These are phyloP conservation scores for Penaeus vannamei DNA, from an alignment of 1,140 invertebrate species.

Conservation along the genomic window DNA sequence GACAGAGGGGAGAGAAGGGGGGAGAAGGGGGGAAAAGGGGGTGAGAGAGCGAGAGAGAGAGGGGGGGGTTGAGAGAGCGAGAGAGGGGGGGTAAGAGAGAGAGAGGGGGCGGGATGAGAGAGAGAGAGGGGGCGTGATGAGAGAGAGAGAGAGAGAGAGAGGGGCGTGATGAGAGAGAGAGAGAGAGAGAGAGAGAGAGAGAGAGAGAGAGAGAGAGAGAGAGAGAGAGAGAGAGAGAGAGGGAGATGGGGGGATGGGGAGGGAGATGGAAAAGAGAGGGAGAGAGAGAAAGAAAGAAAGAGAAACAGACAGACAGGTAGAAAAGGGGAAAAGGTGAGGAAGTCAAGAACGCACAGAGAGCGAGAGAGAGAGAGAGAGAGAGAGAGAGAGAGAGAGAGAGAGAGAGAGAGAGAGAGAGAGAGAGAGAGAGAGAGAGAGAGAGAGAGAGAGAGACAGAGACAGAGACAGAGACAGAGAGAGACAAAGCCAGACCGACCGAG, in stretches of 20 bases:
- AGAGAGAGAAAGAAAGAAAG: neutral
- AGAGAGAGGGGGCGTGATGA: neutral
- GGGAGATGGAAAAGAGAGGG: neutral
- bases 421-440: conserved; percentile 14
- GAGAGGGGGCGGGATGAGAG: neutral
- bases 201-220: neutral
- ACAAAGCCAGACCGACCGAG: conserved; percentile 1
- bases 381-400: conserved; percentile 25
- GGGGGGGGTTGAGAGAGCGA: neutral
- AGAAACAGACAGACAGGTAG: neutral
- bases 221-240: neutral
- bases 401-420: neutral
- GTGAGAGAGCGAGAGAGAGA: neutral
- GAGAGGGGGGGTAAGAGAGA: neutral
- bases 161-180: neutral
- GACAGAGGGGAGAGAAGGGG: neutral
- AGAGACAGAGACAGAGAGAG: neutral
- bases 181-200: neutral
- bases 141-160: neutral
- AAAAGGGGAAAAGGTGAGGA: neutral
- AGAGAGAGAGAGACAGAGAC: neutral
- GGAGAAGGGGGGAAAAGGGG: neutral
- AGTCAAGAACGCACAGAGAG: neutral
- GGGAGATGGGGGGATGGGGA: neutral
- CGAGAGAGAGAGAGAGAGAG: neutral